Evolutionary conservation across 1,140 invertebrate genomes (phyloP).

Genomic region (Lithobius niger): DNA sequence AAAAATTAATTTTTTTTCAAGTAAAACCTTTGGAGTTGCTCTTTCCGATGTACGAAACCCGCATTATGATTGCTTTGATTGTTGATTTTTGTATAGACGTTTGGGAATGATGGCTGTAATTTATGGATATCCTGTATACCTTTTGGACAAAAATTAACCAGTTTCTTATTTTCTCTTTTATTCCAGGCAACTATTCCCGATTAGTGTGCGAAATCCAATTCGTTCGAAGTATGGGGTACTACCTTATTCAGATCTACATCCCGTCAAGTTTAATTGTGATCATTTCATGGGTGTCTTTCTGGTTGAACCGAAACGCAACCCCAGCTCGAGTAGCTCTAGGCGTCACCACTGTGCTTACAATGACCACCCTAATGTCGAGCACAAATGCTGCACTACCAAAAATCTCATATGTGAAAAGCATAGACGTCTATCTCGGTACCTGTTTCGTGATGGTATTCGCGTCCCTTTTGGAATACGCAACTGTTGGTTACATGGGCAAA

Average conservation of each 20-base stretch:
- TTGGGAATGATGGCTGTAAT: too few relatives aligned
- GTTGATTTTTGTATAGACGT: too few relatives aligned
- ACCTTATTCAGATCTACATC: slow-evolving; percentile 98
- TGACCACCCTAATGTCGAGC: slow-evolving; percentile 40
- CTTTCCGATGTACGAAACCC: too few relatives aligned
- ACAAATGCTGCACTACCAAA: slow-evolving; percentile 95
- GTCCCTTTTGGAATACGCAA: slow-evolving; percentile 83
- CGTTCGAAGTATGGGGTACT: slow-evolving; percentile 95
- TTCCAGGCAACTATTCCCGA: slow-evolving; percentile 88
- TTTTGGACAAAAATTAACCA: too few relatives aligned
- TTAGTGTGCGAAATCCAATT: slow-evolving; percentile 96
- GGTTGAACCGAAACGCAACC: slow-evolving; percentile 87
- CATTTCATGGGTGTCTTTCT: slow-evolving; percentile 97
- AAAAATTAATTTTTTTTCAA: too few relatives aligned
- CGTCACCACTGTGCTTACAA: slow-evolving; percentile 40
- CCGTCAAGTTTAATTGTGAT: slow-evolving; percentile 96
- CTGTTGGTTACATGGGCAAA: slow-evolving; percentile 89
- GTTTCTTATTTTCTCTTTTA: slow-evolving; percentile 1
- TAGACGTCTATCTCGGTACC: slow-evolving; percentile 94
- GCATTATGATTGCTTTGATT: too few relatives aligned
- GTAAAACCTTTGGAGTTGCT: too few relatives aligned
- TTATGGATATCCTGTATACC: too few relatives aligned
- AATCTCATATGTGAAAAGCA: slow-evolving; percentile 96
- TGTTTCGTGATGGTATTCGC: slow-evolving; percentile 98
- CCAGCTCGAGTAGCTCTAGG: slow-evolving; percentile 56